Percentiles rank a stretch among this genome's conserved stretches.
Evolutionary conservation across 2,113 vertebrate species (phyloP).

Genomic region (Xiphophorus hellerii): DNA sequence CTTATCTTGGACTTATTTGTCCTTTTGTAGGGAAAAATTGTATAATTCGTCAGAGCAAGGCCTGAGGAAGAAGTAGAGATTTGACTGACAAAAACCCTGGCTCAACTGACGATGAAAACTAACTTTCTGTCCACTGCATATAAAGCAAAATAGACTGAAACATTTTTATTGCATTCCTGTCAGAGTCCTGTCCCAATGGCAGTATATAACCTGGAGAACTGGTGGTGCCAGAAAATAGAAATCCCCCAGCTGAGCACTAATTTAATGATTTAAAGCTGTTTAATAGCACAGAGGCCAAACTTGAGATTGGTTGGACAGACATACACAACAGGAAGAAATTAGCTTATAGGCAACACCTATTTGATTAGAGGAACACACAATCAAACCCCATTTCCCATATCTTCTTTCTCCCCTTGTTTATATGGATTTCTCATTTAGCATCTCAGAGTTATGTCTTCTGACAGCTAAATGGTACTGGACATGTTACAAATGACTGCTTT

Average conservation of each 20-base stretch:
- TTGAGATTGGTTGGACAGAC: constrained; percentile 31
- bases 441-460: constrained; percentile 14
- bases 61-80: constrained; percentile 9
- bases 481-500: constrained; percentile 35
- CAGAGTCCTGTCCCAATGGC: constrained; percentile 20
- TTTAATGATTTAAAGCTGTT: constrained; percentile 60
- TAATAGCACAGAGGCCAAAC: constrained; percentile 46
- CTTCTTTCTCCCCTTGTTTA: constrained; percentile 21
- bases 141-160: constrained; percentile 15
- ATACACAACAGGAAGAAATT: constrained; percentile 23
- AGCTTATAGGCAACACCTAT: constrained; percentile 31
- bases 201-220: constrained; percentile 32
- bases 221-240: constrained; percentile 49
- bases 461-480: constrained; percentile 32
- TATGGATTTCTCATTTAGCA: constrained; percentile 52
- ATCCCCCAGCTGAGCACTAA: constrained; percentile 55
- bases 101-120: not conserved
- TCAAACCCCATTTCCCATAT: not conserved
- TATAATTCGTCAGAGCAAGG: constrained; percentile 38
- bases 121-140: not conserved
- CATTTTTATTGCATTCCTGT: constrained; percentile 49
- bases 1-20: constrained; percentile 54
- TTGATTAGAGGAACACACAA: constrained; percentile 59
- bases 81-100: not conserved
- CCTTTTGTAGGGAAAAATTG: constrained; percentile 26